Percentiles rank a stretch among this genome's conserved stretches.
phyloP scores from a whole-genome alignment of 2,888 invertebrate genomes.

The Pyrocoelia pectoralis region DNA sequence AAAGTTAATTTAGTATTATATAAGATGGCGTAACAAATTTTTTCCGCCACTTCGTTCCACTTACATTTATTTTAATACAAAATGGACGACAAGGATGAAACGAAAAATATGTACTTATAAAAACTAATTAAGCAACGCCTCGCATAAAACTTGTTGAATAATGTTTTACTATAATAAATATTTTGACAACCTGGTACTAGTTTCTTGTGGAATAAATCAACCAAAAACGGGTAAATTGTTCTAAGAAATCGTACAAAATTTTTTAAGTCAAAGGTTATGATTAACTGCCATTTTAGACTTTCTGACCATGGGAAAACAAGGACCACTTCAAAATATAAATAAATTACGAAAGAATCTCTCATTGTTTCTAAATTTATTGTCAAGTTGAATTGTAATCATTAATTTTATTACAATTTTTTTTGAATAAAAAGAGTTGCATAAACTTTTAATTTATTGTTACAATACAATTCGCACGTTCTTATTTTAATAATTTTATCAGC shows the following conservation, averaged over 20 bases:
- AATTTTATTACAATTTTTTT: conserved; percentile 29
- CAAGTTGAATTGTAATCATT: conserved; percentile 27
- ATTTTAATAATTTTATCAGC: conserved; percentile 8
- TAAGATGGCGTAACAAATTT: conserved; percentile 11
- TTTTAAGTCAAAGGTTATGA: conserved; percentile 34
- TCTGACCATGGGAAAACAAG: conserved; percentile 32
- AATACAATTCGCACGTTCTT: conserved; percentile 30
- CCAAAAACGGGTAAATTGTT: conserved; percentile 34
- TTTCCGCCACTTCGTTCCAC: neutral
- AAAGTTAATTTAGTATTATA: conserved; percentile 24
- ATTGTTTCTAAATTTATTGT: conserved; percentile 34
- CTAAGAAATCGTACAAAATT: conserved; percentile 35
- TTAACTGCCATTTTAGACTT: conserved; percentile 29
- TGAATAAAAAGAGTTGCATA: conserved; percentile 13
- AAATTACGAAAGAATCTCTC: conserved; percentile 29
- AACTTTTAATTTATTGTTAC: conserved; percentile 17
- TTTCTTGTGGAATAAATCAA: conserved; percentile 29
- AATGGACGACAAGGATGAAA: conserved; percentile 18
- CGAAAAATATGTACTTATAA: neutral
- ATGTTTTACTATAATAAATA: conserved; percentile 31
- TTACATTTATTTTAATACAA: neutral
- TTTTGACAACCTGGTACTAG: conserved; percentile 31
- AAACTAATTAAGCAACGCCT: conserved; percentile 6
- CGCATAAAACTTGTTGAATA: conserved; percentile 31
- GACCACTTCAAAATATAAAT: conserved; percentile 18